A percentile compares a stretch with the other conserved stretches of the same genome.
phyloP scores from a whole-genome alignment of 2,113 vertebrate genomes.

The Noturus placidus region DNA sequence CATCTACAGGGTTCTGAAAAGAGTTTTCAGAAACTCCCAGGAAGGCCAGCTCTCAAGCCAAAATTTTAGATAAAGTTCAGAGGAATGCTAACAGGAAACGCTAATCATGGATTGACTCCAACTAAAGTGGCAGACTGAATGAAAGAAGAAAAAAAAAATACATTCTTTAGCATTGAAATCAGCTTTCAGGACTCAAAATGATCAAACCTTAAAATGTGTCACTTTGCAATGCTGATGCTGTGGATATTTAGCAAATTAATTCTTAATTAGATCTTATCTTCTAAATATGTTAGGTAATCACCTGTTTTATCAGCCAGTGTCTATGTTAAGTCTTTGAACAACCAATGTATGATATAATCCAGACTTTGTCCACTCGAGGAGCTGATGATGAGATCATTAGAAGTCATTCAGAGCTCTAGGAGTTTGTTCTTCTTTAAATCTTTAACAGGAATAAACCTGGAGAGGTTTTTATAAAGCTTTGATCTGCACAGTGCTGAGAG shows the following conservation, averaged over 20 bases:
- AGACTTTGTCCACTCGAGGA: constrained; percentile 17
- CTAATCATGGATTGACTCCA: not conserved
- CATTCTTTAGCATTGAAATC: not conserved
- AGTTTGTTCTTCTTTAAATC: constrained; percentile 52
- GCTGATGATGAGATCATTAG: constrained; percentile 36
- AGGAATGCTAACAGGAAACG: not conserved
- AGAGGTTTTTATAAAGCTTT: constrained; percentile 65
- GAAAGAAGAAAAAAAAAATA: not conserved
- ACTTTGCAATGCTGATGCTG: not conserved
- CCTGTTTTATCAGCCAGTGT: not conserved
- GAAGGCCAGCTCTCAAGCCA: not conserved
- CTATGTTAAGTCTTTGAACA: not conserved
- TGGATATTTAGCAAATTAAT: not conserved
- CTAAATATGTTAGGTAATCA: constrained; percentile 5
- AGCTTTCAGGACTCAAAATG: not conserved
- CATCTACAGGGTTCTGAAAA: not conserved
- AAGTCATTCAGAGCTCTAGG: constrained; percentile 33
- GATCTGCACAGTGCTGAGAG: constrained; percentile 62
- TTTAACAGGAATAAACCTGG: constrained; percentile 51
- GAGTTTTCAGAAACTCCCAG: not conserved
- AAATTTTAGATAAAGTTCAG: not conserved
- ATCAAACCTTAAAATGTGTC: not conserved
- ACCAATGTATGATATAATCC: not conserved
- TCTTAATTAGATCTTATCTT: not conserved
- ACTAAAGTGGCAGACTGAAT: not conserved